Percentiles rank a stretch among this genome's conserved stretches.
phyloP scores from a whole-genome alignment of 2,113 vertebrate species.

The Malurus melanocephalus region DNA sequence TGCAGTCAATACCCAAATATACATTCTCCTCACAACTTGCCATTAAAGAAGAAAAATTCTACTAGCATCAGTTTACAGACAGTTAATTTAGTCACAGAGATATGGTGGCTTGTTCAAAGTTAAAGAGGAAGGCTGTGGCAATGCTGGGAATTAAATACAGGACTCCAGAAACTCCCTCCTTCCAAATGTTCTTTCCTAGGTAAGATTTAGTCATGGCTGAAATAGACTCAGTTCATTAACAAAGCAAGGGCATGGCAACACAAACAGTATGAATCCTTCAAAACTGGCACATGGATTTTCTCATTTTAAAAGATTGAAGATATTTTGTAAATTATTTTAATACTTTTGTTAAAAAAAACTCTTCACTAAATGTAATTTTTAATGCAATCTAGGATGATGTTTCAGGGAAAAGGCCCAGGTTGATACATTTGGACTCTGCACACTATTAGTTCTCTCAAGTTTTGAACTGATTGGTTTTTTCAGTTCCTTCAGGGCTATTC shows the following conservation, averaged over 20 bases:
- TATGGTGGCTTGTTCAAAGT: neutral
- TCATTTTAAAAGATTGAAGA: neutral
- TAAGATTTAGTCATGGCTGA: slow-evolving; percentile 21
- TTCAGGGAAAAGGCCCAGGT: neutral
- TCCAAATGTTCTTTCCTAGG: neutral
- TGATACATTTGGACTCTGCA: neutral
- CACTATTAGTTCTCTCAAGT: neutral
- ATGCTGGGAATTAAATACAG: slow-evolving; percentile 25
- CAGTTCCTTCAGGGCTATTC: neutral
- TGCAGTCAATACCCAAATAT: neutral
- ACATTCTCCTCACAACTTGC: neutral
- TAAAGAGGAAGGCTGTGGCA: slow-evolving; percentile 33
- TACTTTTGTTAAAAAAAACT: neutral
- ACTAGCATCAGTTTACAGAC: neutral
- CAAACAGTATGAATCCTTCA: neutral
- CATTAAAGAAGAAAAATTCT: neutral
- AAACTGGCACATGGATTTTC: neutral
- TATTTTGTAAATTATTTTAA: slow-evolving; percentile 18
- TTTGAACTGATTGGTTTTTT: neutral
- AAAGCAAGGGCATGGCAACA: neutral
- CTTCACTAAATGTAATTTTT: slow-evolving; percentile 10
- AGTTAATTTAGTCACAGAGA: slow-evolving; percentile 21
- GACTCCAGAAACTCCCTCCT: slow-evolving; percentile 5
- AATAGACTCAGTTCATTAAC: neutral
- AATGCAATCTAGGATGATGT: neutral